A percentile compares a stretch with the other conserved stretches of the same genome.
Conservation (phyloP, 2,888 invertebrate genomes). For the Melinaea marsaeus region DNA sequence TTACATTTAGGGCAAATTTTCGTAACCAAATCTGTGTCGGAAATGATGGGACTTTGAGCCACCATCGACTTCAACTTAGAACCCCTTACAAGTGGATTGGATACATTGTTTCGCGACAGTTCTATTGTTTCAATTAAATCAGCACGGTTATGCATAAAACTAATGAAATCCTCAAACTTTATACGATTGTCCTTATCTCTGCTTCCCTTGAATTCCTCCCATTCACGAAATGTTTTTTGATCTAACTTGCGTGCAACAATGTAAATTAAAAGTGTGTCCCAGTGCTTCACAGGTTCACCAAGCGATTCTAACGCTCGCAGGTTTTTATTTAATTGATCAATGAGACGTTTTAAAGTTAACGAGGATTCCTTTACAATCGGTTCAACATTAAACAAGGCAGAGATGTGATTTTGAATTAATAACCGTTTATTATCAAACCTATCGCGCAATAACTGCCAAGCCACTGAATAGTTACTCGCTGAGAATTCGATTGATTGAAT, state of each 20-base stretch:
- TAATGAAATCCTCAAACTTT: too few relatives aligned
- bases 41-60: too few relatives aligned
- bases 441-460: slow-evolving; percentile 15
- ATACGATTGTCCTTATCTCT: too few relatives aligned
- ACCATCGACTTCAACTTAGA: too few relatives aligned
- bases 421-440: slow-evolving; percentile 22
- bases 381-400: slow-evolving; percentile 24
- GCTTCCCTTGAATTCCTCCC: slow-evolving; percentile 18
- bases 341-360: slow-evolving; percentile 8
- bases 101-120: too few relatives aligned
- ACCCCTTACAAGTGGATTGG: too few relatives aligned
- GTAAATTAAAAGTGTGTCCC: slow-evolving; percentile 18
- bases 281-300: slow-evolving; percentile 13
- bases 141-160: too few relatives aligned
- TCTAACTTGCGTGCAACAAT: slow-evolving; percentile 20
- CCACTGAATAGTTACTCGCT: slow-evolving; percentile 15
- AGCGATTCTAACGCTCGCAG: slow-evolving; percentile 15
- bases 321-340: slow-evolving; percentile 17
- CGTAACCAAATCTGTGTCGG: too few relatives aligned
- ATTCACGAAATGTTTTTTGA: slow-evolving; percentile 18
- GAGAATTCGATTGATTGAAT: slow-evolving; percentile 23
- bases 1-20: too few relatives aligned
- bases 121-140: too few relatives aligned
- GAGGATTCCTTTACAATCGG: slow-evolving; percentile 11
- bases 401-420: slow-evolving; percentile 22